Evolutionary conservation across 2,888 invertebrate species (phyloP).

Genomic region (Penaeus monodon): DNA sequence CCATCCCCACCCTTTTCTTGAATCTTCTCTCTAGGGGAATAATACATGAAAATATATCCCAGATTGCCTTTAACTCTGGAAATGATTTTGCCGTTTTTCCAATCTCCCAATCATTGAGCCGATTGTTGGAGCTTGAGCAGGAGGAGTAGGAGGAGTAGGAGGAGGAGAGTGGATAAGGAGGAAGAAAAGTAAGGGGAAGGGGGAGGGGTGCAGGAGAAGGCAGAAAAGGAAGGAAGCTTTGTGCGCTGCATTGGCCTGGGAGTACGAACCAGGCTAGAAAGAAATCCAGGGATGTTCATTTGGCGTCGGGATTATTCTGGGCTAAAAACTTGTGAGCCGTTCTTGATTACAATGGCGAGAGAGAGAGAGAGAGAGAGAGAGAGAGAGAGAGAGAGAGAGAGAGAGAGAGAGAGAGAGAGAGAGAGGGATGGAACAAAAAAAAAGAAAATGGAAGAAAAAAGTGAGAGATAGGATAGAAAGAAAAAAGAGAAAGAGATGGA

Average conservation of each 20-base stretch:
- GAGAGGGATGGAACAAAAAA: background rate
- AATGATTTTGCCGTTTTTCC: slow-evolving; percentile 41
- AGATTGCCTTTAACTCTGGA: slow-evolving; percentile 46
- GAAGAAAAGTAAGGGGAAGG: background rate
- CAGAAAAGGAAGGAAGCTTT: background rate
- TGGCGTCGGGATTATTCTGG: background rate
- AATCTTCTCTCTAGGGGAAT: slow-evolving; percentile 17
- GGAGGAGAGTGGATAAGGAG: background rate
- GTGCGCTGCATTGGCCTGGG: slow-evolving; percentile 2
- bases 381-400: background rate
- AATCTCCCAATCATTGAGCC: slow-evolving; percentile 28
- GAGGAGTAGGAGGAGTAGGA: background rate
- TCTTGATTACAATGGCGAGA: background rate
- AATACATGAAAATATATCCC: slow-evolving; percentile 18
- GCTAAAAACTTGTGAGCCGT: background rate
- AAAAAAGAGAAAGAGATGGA: too few species aligned
- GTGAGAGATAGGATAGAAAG: rapidly evolving
- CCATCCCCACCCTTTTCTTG: slow-evolving; percentile 4
- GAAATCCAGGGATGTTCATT: background rate
- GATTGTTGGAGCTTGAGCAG: background rate
- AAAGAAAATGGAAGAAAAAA: too few species aligned
- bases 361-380: slow-evolving; percentile 4
- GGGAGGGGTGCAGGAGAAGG: background rate
- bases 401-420: background rate
- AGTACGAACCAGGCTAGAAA: background rate